phyloP scores from a whole-genome alignment of 1,140 invertebrate genomes.

The Platorchestia sp. region DNA sequence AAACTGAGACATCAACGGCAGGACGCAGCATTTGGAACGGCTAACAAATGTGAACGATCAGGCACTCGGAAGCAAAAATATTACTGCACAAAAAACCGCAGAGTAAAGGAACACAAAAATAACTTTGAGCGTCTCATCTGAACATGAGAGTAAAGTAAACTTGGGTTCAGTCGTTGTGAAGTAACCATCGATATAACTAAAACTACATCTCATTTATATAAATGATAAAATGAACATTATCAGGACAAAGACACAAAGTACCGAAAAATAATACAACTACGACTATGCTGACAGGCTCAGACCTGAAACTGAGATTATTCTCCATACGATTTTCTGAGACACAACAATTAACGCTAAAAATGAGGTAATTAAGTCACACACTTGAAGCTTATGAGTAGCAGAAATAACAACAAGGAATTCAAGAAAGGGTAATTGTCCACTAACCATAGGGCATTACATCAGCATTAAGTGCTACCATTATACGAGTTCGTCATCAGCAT shows the following conservation, averaged over 20 bases:
- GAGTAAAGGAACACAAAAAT: not conserved
- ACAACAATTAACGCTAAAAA: not conserved
- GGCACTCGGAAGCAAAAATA: not conserved
- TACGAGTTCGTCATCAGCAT: not conserved
- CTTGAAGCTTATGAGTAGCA: not conserved
- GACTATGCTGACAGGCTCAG: not conserved
- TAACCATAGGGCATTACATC: not conserved
- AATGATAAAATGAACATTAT: not conserved
- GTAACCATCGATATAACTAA: not conserved
- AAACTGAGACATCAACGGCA: not conserved
- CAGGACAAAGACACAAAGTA: not conserved
- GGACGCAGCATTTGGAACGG: not conserved
- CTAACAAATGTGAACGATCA: not conserved
- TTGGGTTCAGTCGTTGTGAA: not conserved
- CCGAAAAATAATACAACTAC: not conserved
- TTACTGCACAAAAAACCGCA: not conserved
- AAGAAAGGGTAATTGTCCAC: not conserved
- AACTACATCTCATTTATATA: not conserved
- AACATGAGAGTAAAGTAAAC: not conserved
- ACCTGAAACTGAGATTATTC: not conserved
- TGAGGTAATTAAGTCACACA: not conserved
- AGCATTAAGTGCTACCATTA: not conserved
- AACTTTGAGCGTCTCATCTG: not conserved
- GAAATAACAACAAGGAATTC: not conserved
- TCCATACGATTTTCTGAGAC: not conserved